A percentile compares a stretch with the other conserved stretches of the same genome.
Conservation (phyloP, 2,797 vertebrate species). For the Sparidentex hasta region DNA sequence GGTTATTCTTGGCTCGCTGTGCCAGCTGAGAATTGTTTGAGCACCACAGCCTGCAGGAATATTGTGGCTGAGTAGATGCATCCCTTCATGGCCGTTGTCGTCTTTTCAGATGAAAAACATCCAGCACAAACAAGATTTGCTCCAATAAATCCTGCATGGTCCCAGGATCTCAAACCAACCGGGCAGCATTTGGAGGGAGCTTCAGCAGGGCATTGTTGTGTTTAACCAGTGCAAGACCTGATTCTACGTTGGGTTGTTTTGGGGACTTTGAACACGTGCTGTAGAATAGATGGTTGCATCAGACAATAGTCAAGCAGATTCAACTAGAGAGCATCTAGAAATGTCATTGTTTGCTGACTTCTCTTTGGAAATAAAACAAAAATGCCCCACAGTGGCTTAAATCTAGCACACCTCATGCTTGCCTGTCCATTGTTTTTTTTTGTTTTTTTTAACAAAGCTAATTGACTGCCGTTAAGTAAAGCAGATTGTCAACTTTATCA, state of each 20-base stretch:
- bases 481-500: neutral
- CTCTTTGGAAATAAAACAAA: neutral
- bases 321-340: too few species aligned
- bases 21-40: constrained; percentile 28
- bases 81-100: neutral
- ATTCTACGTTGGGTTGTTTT: constrained; percentile 1
- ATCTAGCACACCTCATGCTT: neutral
- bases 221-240: neutral
- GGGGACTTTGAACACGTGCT: neutral
- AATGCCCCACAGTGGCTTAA: neutral
- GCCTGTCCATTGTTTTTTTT: too few species aligned
- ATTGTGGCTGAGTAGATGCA: constrained; percentile 24
- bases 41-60: constrained; percentile 2
- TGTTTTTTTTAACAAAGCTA: neutral
- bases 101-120: constrained; percentile 8
- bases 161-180: neutral
- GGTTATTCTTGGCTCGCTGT: constrained; percentile 22
- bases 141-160: neutral
- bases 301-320: neutral
- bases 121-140: constrained; percentile 19
- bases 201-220: neutral
- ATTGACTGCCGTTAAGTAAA: neutral
- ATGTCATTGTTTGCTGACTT: neutral
- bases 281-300: neutral
- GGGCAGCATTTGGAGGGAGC: neutral